phyloP scores from a whole-genome alignment of 2,888 invertebrate genomes.

The Tinea semifulvella region DNA sequence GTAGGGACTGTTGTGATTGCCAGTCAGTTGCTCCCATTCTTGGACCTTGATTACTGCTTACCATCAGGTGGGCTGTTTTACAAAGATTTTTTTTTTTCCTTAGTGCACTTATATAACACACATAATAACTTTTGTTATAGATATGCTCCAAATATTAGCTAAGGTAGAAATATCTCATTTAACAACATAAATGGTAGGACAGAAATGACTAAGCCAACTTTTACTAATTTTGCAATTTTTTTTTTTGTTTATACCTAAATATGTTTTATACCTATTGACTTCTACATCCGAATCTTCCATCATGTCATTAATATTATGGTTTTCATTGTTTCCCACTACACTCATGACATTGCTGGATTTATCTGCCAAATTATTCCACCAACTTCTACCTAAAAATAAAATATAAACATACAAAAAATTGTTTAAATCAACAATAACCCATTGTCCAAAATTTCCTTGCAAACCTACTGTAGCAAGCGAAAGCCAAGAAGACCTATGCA shows the following conservation, averaged over 20 bases:
- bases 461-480: neutral
- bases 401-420: neutral
- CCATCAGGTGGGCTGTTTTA: no score
- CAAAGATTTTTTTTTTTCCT: no score
- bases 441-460: neutral
- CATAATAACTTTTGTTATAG: no score
- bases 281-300: constrained; percentile 45
- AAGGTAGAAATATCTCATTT: no score
- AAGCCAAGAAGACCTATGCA: neutral
- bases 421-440: neutral
- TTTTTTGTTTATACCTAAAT: neutral
- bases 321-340: constrained; percentile 31
- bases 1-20: no score
- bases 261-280: constrained; percentile 34
- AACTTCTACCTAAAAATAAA: constrained; percentile 40
- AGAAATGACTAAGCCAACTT: no score
- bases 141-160: no score
- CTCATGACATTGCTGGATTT: constrained; percentile 40
- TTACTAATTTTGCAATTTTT: no score
- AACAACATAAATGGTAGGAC: no score
- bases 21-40: no score
- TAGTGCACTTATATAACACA: no score
- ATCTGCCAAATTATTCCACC: constrained; percentile 50
- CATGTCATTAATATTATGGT: constrained; percentile 27
- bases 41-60: no score